Percentiles rank a stretch among this genome's conserved stretches.
Evolutionary conservation across 1,140 invertebrate species (phyloP).

Genomic region (Drosophila persimilis): DNA sequence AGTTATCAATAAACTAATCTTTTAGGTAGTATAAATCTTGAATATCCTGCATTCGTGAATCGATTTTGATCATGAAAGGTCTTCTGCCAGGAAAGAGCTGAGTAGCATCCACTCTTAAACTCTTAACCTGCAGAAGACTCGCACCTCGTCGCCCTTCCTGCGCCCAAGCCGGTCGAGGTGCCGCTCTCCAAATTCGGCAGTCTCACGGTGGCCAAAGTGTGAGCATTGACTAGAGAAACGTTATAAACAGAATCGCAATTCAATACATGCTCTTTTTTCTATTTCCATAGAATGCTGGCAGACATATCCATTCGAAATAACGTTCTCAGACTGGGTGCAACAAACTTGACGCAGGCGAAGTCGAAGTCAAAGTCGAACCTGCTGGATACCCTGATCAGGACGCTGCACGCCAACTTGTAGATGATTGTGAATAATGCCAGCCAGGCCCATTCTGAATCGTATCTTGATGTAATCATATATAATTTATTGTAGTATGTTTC

Average conservation of each 20-base stretch:
- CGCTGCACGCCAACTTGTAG: constrained; percentile 72
- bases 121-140: constrained; percentile 9
- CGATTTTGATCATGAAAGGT: background rate
- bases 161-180: constrained; percentile 85
- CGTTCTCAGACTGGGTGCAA: constrained; percentile 74
- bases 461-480: no score
- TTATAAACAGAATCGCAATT: background rate
- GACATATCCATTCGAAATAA: constrained; percentile 86
- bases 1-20: background rate
- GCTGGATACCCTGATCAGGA: constrained; percentile 65
- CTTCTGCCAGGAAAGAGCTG: constrained; percentile 61
- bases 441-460: constrained; percentile 7
- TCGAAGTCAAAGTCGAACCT: constrained; percentile 67
- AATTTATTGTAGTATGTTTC: no score
- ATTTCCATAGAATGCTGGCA: constrained; percentile 72
- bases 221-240: constrained; percentile 13
- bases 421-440: constrained; percentile 71
- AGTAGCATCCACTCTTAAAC: constrained; percentile 10
- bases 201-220: constrained; percentile 84
- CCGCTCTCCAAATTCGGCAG: constrained; percentile 86
- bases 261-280: background rate
- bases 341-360: constrained; percentile 50
- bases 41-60: no score
- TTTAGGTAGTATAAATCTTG: no score
- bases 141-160: constrained; percentile 83